Conservation (phyloP, 2,888 invertebrate species). For the Chloromyia formosa region DNA sequence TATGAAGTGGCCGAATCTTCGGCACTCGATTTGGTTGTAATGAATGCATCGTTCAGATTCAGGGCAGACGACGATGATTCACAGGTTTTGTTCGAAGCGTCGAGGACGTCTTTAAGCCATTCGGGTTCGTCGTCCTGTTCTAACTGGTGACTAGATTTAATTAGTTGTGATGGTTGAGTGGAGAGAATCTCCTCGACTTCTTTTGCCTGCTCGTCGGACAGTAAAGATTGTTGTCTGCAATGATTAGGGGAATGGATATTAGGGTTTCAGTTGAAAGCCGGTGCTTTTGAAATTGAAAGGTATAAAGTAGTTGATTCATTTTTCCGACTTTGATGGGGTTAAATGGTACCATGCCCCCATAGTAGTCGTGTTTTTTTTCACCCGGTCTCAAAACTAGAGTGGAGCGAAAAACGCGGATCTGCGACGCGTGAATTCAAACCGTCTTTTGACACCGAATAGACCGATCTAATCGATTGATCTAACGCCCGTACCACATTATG, state of each 20-base stretch:
- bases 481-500: too few relatives aligned
- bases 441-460: too few relatives aligned
- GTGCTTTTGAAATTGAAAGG: too few relatives aligned
- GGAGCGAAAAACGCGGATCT: conserved; percentile 40
- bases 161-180: conserved; percentile 61
- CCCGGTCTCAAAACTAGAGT: background rate
- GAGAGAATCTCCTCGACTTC: conserved; percentile 85
- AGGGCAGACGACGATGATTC: conserved; percentile 56
- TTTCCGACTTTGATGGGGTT: too few relatives aligned
- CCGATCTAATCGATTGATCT: too few relatives aligned
- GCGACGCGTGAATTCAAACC: too few relatives aligned
- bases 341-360: too few relatives aligned
- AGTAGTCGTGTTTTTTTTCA: too few relatives aligned
- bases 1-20: conserved; percentile 21
- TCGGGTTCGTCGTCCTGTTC: conserved; percentile 65
- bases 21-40: conserved; percentile 17
- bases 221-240: conserved; percentile 78
- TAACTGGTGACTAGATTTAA: conserved; percentile 48
- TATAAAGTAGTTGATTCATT: too few relatives aligned
- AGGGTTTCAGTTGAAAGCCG: too few relatives aligned
- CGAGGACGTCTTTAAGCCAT: conserved; percentile 69
- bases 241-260: background rate
- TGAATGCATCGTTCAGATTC: conserved; percentile 37
- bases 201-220: conserved; percentile 90
- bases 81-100: conserved; percentile 65